phyloP scores from a whole-genome alignment of 2,797 vertebrate species.

The Thamnophis elegans region DNA sequence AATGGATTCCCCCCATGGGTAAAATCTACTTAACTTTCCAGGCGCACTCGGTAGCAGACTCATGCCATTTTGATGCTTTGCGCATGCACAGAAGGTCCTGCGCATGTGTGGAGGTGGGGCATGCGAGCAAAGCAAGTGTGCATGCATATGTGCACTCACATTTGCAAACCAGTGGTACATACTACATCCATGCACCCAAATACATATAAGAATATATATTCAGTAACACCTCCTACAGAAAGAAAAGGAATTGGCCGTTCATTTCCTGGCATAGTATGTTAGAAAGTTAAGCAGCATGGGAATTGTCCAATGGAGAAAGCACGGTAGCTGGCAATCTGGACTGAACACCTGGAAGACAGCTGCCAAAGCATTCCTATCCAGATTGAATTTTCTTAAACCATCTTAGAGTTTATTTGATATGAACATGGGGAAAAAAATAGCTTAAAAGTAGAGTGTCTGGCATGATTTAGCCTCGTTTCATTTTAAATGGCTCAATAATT shows the following conservation, averaged over 20 bases:
- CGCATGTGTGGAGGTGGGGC: too few relatives aligned
- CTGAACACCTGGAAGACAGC: neutral
- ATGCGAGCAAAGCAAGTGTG: too few relatives aligned
- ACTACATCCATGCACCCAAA: neutral
- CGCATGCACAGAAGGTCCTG: too few relatives aligned
- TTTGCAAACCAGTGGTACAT: neutral
- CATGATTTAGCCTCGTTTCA: neutral
- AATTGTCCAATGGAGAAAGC: neutral
- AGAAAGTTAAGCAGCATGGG: neutral
- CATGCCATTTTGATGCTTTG: too few relatives aligned
- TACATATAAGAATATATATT: neutral
- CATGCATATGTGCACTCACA: too few relatives aligned
- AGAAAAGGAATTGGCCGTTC: neutral
- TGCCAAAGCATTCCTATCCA: neutral
- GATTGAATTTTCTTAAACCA: neutral
- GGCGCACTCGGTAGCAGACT: too few relatives aligned
- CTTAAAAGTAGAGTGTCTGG: neutral
- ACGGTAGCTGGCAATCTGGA: neutral
- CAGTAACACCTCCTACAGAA: neutral
- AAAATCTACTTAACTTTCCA: too few relatives aligned
- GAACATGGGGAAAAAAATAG: neutral
- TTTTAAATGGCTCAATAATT: neutral
- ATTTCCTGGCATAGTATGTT: neutral
- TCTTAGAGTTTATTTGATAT: neutral
- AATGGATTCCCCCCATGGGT: too few relatives aligned